Evolutionary conservation across 2,113 vertebrate genomes (phyloP).

Genomic region (Oncorhynchus kisutch): DNA sequence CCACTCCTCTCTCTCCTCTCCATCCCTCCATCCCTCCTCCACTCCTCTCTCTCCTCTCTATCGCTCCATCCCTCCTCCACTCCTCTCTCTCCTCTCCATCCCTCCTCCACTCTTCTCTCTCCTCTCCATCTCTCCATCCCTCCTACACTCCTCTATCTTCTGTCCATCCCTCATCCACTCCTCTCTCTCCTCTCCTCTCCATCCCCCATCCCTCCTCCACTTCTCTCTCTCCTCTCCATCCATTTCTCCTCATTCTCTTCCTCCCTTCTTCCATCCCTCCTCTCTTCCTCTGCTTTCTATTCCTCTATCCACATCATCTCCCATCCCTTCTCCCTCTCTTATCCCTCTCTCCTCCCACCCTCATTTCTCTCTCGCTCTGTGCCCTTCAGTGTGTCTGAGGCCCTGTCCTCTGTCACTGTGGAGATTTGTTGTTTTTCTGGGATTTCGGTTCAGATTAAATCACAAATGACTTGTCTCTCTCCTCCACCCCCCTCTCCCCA

Average conservation of each 20-base stretch:
- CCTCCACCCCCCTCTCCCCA: constrained; percentile 22
- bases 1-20: no score
- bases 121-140: neutral
- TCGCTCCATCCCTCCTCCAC: no score
- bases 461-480: constrained; percentile 52
- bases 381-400: constrained; percentile 25
- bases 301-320: no score
- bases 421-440: constrained; percentile 53
- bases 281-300: constrained; percentile 9
- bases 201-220: constrained; percentile 4
- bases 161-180: neutral
- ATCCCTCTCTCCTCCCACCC: neutral
- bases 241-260: neutral
- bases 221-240: no score
- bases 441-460: constrained; percentile 70
- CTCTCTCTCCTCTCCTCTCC: constrained; percentile 16
- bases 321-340: neutral
- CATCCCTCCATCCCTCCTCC: no score
- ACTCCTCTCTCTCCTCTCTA: no score
- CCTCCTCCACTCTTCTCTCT: no score
- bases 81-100: no score
- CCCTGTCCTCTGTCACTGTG: constrained; percentile 52
- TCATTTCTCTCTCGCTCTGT: neutral
- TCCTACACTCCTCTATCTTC: neutral
- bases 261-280: neutral